phyloP scores from a whole-genome alignment of 2,797 vertebrate genomes.

The Alosa sapidissima region DNA sequence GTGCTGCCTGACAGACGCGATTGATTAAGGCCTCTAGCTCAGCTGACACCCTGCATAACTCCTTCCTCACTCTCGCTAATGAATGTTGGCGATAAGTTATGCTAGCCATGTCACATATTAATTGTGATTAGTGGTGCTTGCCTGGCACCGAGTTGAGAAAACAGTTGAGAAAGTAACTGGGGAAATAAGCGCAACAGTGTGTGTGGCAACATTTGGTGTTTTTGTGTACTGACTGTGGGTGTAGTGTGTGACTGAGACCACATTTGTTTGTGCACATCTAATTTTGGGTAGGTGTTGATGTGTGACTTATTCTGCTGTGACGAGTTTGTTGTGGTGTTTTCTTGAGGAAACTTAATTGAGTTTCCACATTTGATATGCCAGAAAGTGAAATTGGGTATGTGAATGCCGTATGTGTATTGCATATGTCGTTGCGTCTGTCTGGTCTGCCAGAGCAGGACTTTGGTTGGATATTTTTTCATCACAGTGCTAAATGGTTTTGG shows the following conservation, averaged over 20 bases:
- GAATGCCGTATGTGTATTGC: not conserved
- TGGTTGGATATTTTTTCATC: not conserved
- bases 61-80: constrained; percentile 35
- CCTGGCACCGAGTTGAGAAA: not conserved
- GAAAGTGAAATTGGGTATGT: not conserved
- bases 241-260: not conserved
- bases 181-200: not conserved
- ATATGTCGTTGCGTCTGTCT: not conserved
- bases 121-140: constrained; percentile 44
- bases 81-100: constrained; percentile 42
- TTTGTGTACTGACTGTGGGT: not conserved
- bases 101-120: constrained; percentile 42
- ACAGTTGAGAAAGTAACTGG: not conserved
- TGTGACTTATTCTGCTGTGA: not conserved
- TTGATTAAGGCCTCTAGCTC: constrained; percentile 33
- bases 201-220: not conserved
- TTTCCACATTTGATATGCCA: not conserved
- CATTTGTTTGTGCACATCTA: not conserved
- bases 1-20: constrained; percentile 35
- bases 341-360: not conserved
- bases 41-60: constrained; percentile 32
- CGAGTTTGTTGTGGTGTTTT: not conserved
- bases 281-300: not conserved
- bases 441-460: not conserved
- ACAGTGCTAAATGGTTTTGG: not conserved